Base-by-base conservation (phyloP, 2,888 invertebrate species). In the Celastrina argiolus region DNA sequence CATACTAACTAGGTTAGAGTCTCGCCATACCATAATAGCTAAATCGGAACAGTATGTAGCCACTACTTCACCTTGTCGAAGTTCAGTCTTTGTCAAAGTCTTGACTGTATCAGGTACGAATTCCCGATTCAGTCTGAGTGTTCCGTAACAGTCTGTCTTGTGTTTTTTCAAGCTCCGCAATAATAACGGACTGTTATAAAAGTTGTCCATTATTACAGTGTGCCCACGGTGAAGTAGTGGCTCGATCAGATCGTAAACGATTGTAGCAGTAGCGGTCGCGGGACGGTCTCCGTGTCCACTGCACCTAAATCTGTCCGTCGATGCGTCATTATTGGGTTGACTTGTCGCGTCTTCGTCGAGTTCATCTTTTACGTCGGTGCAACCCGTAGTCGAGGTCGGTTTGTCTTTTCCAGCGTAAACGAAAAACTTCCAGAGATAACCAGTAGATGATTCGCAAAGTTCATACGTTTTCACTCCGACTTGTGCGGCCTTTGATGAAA, bases 111-210 rank as follows among this genome's bases (percentile, higher is more conserved):
- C 69, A 7, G 74, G 74, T 58, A 75, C 69, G 39, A 74, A 74
- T 71, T 75, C 68, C 16, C 74, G 68, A 36, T 71, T 71, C 8
- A 74, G 56, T 63, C 74, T 42, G 59, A 70, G 41, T 7, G 76
- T 75, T 12, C 74, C 74, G 41, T 66, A 72, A 34, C 71, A 69
- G 67, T 75, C 73, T 59, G 71, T 71, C 28, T 67, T 64, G 18
- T 68, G 63, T 0, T 26, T 69, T 72, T 75, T 8, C n/a, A 76
- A 63, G 42, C 63, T 72, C 31, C 72, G 70, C 67, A 65, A 26
- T 71, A 76, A 72, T 69, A 76, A 71, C 61, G 76, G 76, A 68
- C 70, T 66, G 64, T 76, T 77, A 12, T 76, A 76, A 45, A 75
- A 77, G 72, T 74, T 73, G 58, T 73, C 75, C 73, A 76, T 74